Evolutionary conservation across 2,797 vertebrate species (phyloP).

Genomic region (Odontamblyopus lacepedii): DNA sequence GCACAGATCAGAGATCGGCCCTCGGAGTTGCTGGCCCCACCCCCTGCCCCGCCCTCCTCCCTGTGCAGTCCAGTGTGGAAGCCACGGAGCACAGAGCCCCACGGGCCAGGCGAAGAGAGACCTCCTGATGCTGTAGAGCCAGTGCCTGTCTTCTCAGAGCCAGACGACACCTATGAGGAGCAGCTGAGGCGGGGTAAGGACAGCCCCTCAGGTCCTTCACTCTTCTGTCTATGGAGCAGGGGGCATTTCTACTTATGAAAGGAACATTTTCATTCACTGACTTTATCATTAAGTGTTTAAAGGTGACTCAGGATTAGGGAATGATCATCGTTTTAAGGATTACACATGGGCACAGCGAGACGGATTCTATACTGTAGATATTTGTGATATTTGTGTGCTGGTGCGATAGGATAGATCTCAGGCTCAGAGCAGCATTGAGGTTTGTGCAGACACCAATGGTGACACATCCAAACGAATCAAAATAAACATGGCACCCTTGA

Average conservation of each 20-base stretch:
- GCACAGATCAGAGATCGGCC: constrained; percentile 38
- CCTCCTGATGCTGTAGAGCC: constrained; percentile 64
- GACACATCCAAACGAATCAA: no score
- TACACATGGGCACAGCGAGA: no score
- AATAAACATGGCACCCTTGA: no score
- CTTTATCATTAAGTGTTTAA: neutral
- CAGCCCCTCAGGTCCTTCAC: neutral
- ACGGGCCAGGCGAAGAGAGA: constrained; percentile 70
- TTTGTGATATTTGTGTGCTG: no score
- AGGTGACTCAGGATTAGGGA: no score
- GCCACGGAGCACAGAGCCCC: constrained; percentile 32
- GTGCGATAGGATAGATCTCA: no score
- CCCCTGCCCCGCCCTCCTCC: constrained; percentile 30
- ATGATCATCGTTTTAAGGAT: no score
- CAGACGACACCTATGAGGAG: constrained; percentile 40
- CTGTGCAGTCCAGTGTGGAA: constrained; percentile 19
- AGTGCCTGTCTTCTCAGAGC: neutral
- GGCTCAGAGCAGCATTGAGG: no score
- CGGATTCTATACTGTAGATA: no score
- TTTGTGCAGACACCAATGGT: no score
- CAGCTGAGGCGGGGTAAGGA: neutral
- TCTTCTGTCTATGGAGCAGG: neutral
- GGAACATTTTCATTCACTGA: neutral
- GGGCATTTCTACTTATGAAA: constrained; percentile 3
- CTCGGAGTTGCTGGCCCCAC: constrained; percentile 41